Evolutionary conservation across 2,888 invertebrate species (phyloP).

Genomic region (Caenorhabditis drosophilae): DNA sequence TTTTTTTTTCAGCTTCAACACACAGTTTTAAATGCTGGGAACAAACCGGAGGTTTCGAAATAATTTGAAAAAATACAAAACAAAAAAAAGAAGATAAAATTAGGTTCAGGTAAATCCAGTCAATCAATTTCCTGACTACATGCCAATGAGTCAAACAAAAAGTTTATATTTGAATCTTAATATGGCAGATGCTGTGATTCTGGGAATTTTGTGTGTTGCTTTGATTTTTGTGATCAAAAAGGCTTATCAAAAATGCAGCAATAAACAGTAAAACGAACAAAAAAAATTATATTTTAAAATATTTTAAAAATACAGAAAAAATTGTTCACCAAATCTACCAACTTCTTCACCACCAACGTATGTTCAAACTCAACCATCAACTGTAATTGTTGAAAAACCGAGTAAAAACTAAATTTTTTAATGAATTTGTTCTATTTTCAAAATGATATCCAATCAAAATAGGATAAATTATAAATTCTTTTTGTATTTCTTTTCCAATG

Average conservation of each 20-base stretch:
- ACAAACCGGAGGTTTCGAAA: not conserved
- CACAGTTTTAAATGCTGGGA: not conserved
- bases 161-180: not conserved
- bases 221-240: not conserved
- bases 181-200: not conserved
- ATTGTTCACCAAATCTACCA: not conserved
- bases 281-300: too few relatives aligned
- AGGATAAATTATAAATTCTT: conserved; percentile 1
- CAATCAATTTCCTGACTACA: too few relatives aligned
- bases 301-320: too few relatives aligned
- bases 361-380: too few relatives aligned
- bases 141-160: too few relatives aligned
- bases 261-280: too few relatives aligned
- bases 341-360: not conserved
- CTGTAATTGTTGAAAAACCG: too few relatives aligned
- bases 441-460: too few relatives aligned
- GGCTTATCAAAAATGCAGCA: not conserved
- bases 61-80: not conserved
- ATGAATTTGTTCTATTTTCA: too few relatives aligned
- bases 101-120: too few relatives aligned
- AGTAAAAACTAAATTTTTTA: too few relatives aligned
- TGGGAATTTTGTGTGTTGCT: not conserved
- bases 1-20: not conserved
- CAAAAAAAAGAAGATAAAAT: not conserved
- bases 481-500: conserved; percentile 22